Evolutionary conservation across 2,888 invertebrate species (phyloP).

Genomic region (Oscheius sp.): DNA sequence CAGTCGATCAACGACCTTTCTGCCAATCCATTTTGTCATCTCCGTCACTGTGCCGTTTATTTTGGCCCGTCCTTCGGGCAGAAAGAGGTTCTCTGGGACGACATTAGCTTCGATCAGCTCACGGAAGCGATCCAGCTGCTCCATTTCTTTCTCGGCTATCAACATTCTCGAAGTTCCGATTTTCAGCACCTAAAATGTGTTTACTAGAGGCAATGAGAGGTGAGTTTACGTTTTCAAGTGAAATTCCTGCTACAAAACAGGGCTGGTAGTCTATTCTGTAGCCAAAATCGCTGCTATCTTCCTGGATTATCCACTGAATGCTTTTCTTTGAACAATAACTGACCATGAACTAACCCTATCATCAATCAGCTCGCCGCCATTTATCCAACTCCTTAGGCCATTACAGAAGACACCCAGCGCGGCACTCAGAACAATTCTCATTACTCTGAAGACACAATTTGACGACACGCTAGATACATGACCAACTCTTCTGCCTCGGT

Average conservation of each 20-base stretch:
- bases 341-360: neutral
- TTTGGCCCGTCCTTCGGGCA: conserved; percentile 18
- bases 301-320: conserved; percentile 27
- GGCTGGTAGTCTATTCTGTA: conserved; percentile 2
- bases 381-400: conserved; percentile 22
- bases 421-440: neutral
- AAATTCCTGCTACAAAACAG: neutral
- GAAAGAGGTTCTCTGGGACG: neutral
- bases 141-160: conserved; percentile 11
- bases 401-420: conserved; percentile 28
- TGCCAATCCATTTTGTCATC: conserved; percentile 24
- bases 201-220: neutral
- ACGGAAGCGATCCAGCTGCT: conserved; percentile 17
- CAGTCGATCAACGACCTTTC: conserved; percentile 26
- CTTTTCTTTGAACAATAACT: too few species aligned
- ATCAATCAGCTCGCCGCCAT: conserved; percentile 11
- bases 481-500: conserved; percentile 16
- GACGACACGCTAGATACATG: neutral
- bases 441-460: neutral
- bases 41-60: neutral
- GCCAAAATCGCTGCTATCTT: neutral
- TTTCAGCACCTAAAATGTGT: conserved; percentile 7
- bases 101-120: conserved; percentile 10
- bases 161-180: conserved; percentile 21
- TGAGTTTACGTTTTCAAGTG: conserved; percentile 4